phyloP scores from a whole-genome alignment of 1,140 invertebrate genomes.

The Leptopilina boulardi region DNA sequence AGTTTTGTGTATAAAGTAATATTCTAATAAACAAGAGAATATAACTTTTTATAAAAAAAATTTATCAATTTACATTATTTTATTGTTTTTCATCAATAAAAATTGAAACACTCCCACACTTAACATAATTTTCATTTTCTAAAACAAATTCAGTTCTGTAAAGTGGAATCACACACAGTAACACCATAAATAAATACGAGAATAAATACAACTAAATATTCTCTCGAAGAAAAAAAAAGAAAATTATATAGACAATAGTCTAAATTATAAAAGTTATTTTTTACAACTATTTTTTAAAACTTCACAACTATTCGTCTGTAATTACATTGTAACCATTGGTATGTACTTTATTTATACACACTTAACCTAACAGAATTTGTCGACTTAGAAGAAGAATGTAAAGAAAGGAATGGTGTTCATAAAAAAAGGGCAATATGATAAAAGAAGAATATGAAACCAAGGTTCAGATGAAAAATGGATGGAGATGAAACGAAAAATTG shows the following conservation, averaged over 20 bases:
- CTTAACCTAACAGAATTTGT: neutral
- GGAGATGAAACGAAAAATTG: conserved; percentile 21
- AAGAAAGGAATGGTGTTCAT: neutral
- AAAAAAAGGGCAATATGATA: conserved; percentile 31
- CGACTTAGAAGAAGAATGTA: neutral
- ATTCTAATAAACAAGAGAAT: neutral
- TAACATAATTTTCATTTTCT: neutral
- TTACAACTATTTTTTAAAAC: neutral
- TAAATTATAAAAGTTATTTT: conserved; percentile 9
- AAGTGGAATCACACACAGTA: neutral
- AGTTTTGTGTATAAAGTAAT: conserved; percentile 2
- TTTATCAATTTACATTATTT: neutral
- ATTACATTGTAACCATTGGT: conserved; percentile 1
- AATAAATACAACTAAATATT: conserved; percentile 16
- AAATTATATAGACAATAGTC: conserved; percentile 1
- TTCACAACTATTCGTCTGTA: neutral
- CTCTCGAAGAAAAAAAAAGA: neutral
- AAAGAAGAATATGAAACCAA: conserved; percentile 13
- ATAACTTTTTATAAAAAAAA: conserved; percentile 10
- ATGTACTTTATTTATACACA: conserved; percentile 3
- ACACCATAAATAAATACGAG: neutral
- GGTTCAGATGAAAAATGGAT: conserved; percentile 22
- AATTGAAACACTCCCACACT: neutral
- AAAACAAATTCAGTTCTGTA: neutral
- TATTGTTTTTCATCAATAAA: neutral